phyloP scores from a whole-genome alignment of 2,113 vertebrate species.

The Cryptotis parvus region DNA sequence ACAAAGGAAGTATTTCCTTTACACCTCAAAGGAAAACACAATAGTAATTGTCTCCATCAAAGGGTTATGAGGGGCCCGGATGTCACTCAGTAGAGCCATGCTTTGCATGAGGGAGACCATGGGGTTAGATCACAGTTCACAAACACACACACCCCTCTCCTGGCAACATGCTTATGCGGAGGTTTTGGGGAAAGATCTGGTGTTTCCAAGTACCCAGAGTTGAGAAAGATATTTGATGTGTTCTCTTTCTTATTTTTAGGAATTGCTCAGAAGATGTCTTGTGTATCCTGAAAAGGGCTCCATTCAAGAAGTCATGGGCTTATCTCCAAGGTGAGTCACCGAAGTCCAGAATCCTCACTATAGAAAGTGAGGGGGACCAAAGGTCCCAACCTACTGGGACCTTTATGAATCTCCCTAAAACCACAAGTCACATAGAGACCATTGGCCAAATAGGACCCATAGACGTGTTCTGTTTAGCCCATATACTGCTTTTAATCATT shows the following conservation, averaged over 20 bases:
- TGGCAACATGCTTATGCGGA: too few species aligned
- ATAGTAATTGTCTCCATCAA: background rate
- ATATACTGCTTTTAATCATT: background rate
- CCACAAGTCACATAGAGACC: background rate
- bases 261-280: conserved; percentile 79
- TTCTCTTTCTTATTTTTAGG: conserved; percentile 76
- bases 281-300: conserved; percentile 67
- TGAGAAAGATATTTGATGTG: background rate
- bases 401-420: background rate
- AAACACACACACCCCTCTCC: too few species aligned
- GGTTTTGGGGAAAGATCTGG: background rate
- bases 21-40: background rate
- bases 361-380: too few species aligned
- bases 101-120: too few species aligned
- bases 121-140: too few species aligned
- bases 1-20: background rate
- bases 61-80: too few species aligned
- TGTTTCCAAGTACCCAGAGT: background rate
- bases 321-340: conserved; percentile 87
- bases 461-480: background rate
- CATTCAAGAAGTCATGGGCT: conserved; percentile 76
- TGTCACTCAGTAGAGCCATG: too few species aligned
- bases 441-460: background rate
- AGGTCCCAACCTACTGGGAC: background rate
- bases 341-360: background rate